Evolutionary conservation across 2,888 invertebrate genomes (phyloP).

Genomic region (Vesta saturnalis): DNA sequence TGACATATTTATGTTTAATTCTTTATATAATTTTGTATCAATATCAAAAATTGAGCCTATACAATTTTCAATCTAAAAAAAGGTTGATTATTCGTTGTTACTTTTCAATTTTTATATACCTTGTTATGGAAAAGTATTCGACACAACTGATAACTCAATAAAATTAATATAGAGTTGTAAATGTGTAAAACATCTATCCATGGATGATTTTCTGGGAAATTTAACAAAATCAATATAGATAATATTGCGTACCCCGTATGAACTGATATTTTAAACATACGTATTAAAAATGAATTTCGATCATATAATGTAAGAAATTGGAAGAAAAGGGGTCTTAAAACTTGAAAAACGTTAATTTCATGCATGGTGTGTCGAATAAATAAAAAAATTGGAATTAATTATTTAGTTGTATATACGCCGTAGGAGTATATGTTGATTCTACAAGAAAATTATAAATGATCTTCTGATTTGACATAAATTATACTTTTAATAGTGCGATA

Average conservation of each 20-base stretch:
- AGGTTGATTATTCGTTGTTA: background rate
- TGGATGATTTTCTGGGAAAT: background rate
- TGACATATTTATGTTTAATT: background rate
- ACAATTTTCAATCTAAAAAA: background rate
- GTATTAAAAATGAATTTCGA: background rate
- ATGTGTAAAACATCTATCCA: constrained; percentile 4
- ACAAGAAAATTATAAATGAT: no score
- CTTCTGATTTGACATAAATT: no score
- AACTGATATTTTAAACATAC: no score
- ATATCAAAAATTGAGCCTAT: background rate
- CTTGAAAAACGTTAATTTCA: no score
- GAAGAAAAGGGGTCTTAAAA: background rate
- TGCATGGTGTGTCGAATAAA: no score
- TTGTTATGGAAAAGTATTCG: background rate
- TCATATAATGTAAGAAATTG: background rate
- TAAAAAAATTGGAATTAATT: no score
- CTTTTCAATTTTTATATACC: background rate
- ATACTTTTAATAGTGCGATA: no score
- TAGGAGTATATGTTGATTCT: no score
- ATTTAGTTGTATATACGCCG: no score
- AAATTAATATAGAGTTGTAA: background rate
- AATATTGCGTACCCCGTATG: background rate
- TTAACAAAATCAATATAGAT: background rate
- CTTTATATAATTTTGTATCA: background rate
- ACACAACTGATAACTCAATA: background rate